Conservation (phyloP, 30 jellyfish, hydroid and myxozoan genomes). For the Rhopilema esculentum region DNA sequence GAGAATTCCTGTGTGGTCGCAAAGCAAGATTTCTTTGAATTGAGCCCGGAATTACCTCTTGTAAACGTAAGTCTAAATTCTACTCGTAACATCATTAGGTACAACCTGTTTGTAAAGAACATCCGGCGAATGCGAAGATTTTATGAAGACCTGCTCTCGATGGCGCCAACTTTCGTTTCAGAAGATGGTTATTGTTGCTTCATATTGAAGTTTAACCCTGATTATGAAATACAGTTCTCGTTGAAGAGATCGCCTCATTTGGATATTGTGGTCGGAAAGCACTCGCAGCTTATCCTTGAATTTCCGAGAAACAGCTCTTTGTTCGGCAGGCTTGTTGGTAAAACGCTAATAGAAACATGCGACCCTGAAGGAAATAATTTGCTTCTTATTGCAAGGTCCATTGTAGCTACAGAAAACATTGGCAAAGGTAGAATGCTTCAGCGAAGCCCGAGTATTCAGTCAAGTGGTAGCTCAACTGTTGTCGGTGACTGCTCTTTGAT, state of each 20-base stretch:
- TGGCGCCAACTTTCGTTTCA: constrained; percentile 35
- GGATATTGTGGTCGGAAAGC: constrained; percentile 41
- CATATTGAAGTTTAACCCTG: constrained; percentile 17
- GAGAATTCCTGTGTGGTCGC: constrained; percentile 67
- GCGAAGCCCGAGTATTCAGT: constrained; percentile 13
- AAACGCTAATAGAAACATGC: constrained; percentile 43
- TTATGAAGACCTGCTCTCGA: constrained; percentile 54
- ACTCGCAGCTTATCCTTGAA: constrained; percentile 39
- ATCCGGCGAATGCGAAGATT: constrained; percentile 52
- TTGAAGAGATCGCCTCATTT: constrained; percentile 57
- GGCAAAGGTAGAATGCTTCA: background rate
- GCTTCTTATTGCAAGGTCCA: constrained; percentile 31
- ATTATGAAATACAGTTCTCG: constrained; percentile 56
- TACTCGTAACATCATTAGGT: constrained; percentile 23
- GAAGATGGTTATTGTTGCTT: constrained; percentile 69
- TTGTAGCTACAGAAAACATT: background rate
- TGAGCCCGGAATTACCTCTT: constrained; percentile 61
- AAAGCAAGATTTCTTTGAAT: constrained; percentile 65
- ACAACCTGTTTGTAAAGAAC: constrained; percentile 42
- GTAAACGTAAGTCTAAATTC: constrained; percentile 28
- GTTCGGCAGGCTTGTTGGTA: constrained; percentile 26
- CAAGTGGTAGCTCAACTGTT: constrained; percentile 44
- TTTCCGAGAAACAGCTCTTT: constrained; percentile 37
- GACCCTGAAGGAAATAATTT: constrained; percentile 75
- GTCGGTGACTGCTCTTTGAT: constrained; percentile 70